These are phyloP conservation scores for Sturnira hondurensis DNA, from an alignment of 2,113 vertebrate species.

Conservation along the genomic window DNA sequence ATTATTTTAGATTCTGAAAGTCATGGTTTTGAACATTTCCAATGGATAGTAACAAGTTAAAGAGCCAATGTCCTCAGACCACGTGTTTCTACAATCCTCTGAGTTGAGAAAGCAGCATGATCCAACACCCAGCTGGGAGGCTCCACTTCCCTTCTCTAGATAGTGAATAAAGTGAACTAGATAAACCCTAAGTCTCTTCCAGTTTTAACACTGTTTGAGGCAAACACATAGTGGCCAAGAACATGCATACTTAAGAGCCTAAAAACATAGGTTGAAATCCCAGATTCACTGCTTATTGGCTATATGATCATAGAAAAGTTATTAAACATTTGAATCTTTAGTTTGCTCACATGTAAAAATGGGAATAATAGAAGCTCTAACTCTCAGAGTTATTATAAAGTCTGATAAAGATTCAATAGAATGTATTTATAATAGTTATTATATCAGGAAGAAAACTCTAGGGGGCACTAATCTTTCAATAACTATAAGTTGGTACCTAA, in stretches of 20 bases:
- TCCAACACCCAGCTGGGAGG: not conserved
- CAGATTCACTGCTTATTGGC: not conserved
- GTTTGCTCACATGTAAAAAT: slow-evolving; percentile 1
- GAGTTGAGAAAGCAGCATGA: not conserved
- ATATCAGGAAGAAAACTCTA: slow-evolving; percentile 38
- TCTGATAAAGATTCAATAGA: not conserved
- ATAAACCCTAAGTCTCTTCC: not conserved
- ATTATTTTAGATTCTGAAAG: not conserved
- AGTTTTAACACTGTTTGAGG: not conserved
- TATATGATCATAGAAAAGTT: not conserved
- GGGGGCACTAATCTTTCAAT: not conserved
- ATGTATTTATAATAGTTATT: not conserved
- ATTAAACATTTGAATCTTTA: not conserved
- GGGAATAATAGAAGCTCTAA: not conserved
- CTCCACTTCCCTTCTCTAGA: not conserved
- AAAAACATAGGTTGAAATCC: not conserved
- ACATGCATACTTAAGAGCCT: not conserved
- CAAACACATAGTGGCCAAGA: not conserved
- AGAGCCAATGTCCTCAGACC: not conserved
- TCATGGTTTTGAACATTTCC: slow-evolving; percentile 22
- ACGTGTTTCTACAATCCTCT: not conserved
- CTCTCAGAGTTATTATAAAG: not conserved
- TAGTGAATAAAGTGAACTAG: not conserved
- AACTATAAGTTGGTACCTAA: not conserved
- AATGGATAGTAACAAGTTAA: not conserved